Base-by-base conservation (phyloP, 1,140 invertebrate genomes). In the Spodoptera frugiperda region DNA sequence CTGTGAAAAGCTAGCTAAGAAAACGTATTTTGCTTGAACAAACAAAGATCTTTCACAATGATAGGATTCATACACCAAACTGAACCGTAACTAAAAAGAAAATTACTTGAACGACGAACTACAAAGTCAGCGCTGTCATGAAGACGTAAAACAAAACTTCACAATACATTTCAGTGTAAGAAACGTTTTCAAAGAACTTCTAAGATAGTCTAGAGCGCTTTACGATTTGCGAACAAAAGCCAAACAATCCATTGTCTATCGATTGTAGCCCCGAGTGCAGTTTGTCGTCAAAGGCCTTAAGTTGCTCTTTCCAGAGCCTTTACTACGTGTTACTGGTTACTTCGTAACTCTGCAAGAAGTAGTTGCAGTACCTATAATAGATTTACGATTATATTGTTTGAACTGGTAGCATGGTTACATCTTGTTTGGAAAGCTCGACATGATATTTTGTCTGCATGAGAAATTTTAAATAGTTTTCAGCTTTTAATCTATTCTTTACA, bases 221-320 rank as follows among this genome's bases (percentile, higher is more conserved):
- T 88, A 87, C 86, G 81, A 86, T 87, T 84, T 86, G 75, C 80
- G 82, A 87, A 89, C 86, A 90, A 90, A 90, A 88, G 86, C 76
- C 85, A 89, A 91, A 89, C 88, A 90, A 87, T 90, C 87, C 83
- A 88, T 89, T 91, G 90, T 90, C 88, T 91, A 91, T 91, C 84
- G 90, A 88, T 88, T 90, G 83, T 86, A 87, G 87, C 86, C 83
- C 59, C 70, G 81, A 87, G 89, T 90, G 88, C 84, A 88, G 87
- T 89, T 89, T 90, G 86, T 88, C 84, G 85, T 89, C 89, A 90
- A 89, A 90, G 84, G 78, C 80, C 80, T 82, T 84, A 86, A 84
- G 80, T 82, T 85, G 54, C 83, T 79, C 81, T 82, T 84, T 87
- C 82, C 71, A 67, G 33, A 59, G 72, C 46, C 76, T 77, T 68